Conservation (phyloP, 2,113 vertebrate genomes). For the Xenotilapia flavipinnis region DNA sequence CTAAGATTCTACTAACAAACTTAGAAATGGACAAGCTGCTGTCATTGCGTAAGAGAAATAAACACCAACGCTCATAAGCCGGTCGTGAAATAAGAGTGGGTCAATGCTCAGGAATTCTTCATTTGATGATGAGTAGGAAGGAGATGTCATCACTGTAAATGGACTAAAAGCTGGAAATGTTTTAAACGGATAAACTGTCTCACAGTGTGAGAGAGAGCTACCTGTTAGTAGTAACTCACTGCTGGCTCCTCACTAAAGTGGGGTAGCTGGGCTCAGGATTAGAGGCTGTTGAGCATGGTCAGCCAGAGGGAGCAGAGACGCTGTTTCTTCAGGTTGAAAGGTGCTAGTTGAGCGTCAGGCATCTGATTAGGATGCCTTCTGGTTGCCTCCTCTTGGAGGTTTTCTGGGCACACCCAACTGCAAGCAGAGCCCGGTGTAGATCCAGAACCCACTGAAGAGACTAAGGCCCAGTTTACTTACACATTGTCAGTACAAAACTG, state of each 20-base stretch:
- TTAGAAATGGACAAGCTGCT: neutral
- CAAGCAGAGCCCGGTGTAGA: neutral
- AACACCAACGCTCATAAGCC: neutral
- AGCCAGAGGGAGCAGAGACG: neutral
- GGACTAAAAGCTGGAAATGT: neutral
- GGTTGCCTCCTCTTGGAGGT: neutral
- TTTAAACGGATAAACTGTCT: neutral
- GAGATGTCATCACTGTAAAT: neutral
- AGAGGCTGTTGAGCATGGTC: neutral
- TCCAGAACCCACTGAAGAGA: neutral
- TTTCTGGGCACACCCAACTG: neutral
- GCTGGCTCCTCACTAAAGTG: neutral
- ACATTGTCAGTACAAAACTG: neutral
- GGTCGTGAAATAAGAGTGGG: neutral
- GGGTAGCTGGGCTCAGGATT: neutral
- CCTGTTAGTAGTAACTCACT: neutral
- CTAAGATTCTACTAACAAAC: neutral
- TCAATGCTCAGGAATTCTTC: neutral
- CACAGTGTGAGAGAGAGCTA: neutral
- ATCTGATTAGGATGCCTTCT: neutral
- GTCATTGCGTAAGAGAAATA: neutral
- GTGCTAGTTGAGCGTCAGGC: neutral
- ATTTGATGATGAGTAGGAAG: neutral
- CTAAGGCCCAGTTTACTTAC: neutral
- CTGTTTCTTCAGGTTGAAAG: neutral